Conservation (phyloP, 2,888 invertebrate species). For the Amphiduros pacificus region DNA sequence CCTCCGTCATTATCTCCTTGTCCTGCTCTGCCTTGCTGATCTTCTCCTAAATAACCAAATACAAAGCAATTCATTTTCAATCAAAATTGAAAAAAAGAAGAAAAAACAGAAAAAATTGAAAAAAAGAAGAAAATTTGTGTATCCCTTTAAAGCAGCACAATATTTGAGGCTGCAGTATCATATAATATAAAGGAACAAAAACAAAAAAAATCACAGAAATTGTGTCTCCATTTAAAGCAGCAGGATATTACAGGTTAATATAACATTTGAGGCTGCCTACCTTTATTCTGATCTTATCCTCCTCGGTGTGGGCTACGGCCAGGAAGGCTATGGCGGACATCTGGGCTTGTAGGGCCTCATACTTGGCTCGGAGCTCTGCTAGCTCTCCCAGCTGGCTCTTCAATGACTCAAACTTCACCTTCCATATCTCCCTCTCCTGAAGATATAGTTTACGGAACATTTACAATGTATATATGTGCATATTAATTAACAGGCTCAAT, state of each 20-base stretch:
- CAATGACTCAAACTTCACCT: slow-evolving; percentile 41
- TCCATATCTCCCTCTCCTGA: slow-evolving; percentile 40
- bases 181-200: too few relatives aligned
- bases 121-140: too few relatives aligned
- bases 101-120: too few relatives aligned
- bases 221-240: too few relatives aligned
- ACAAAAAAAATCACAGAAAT: too few relatives aligned
- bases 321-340: slow-evolving; percentile 41
- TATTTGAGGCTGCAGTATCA: too few relatives aligned
- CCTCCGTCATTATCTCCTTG: slow-evolving; percentile 43
- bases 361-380: slow-evolving; percentile 36
- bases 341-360: slow-evolving; percentile 41
- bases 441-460: not conserved
- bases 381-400: slow-evolving; percentile 36
- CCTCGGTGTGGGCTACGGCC: slow-evolving; percentile 33
- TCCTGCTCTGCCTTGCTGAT: slow-evolving; percentile 41
- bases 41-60: slow-evolving; percentile 39
- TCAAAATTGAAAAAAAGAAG: too few relatives aligned
- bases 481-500: too few relatives aligned
- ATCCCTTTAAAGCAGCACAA: too few relatives aligned
- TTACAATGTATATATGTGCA: too few relatives aligned
- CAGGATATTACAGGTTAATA: too few relatives aligned
- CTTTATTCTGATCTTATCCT: slow-evolving; percentile 32
- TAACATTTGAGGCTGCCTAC: too few relatives aligned
- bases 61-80: not conserved